A percentile compares a stretch with the other conserved stretches of the same genome.
phyloP scores from a whole-genome alignment of 1,140 invertebrate genomes.

The Cydia strobilella region DNA sequence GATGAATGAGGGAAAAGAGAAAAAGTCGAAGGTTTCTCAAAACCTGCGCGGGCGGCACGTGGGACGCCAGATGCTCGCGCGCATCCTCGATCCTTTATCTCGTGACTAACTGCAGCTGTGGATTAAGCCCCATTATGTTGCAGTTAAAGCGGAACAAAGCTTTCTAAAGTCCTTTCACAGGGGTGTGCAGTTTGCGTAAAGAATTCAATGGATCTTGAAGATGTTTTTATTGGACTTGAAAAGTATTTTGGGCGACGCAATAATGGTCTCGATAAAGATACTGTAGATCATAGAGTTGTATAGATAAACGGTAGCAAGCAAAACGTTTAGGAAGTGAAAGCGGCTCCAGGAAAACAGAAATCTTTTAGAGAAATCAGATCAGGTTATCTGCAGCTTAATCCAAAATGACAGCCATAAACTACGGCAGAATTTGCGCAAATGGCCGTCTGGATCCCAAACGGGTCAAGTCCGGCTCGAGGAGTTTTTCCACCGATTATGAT shows the following conservation, averaged over 20 bases:
- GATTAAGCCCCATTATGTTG: slow-evolving; percentile 66
- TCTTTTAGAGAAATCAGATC: slow-evolving; percentile 30
- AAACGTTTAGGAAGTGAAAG: slow-evolving; percentile 29
- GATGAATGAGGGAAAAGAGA: slow-evolving; percentile 69
- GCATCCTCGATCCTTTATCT: slow-evolving; percentile 64
- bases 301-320: slow-evolving; percentile 15
- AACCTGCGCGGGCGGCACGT: slow-evolving; percentile 73
- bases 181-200: slow-evolving; percentile 25
- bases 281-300: background rate
- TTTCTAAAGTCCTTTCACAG: slow-evolving; percentile 16
- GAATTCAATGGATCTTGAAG: slow-evolving; percentile 18
- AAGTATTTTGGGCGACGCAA: background rate
- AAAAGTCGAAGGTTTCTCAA: slow-evolving; percentile 53
- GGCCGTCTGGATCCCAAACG: slow-evolving; percentile 48
- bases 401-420: slow-evolving; percentile 33
- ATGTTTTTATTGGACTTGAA: background rate
- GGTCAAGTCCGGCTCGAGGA: slow-evolving; percentile 72
- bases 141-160: slow-evolving; percentile 36
- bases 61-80: slow-evolving; percentile 72
- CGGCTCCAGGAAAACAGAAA: slow-evolving; percentile 22
- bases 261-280: background rate
- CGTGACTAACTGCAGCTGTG: slow-evolving; percentile 58
- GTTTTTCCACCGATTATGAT: slow-evolving; percentile 75
- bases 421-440: slow-evolving; percentile 36
- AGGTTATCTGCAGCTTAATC: slow-evolving; percentile 23